These are phyloP conservation scores for Tyto alba DNA, from an alignment of 2,113 vertebrate genomes.

Conservation along the genomic window DNA sequence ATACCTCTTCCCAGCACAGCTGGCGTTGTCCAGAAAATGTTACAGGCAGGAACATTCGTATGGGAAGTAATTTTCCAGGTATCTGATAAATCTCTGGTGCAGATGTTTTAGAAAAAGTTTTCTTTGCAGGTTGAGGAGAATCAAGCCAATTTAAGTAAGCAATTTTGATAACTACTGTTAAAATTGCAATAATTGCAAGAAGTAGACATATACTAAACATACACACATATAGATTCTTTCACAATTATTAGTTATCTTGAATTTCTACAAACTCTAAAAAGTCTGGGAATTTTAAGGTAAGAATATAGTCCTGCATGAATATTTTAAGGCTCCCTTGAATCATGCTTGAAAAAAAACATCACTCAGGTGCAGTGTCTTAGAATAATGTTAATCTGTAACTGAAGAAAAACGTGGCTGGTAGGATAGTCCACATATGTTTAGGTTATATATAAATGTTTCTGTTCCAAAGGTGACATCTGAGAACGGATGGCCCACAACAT, in stretches of 20 bases:
- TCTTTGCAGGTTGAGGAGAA: neutral
- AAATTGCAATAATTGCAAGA: neutral
- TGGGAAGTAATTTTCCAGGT: neutral
- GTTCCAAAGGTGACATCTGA: neutral
- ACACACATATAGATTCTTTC: neutral
- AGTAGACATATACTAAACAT: neutral
- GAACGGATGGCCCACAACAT: neutral
- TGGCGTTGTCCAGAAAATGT: neutral
- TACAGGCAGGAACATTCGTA: neutral
- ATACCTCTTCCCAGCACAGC: neutral
- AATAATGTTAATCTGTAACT: neutral
- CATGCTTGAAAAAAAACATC: neutral
- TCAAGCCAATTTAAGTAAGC: neutral
- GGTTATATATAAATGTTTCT: neutral
- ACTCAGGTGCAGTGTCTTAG: neutral
- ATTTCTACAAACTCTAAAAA: neutral
- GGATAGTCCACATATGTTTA: neutral
- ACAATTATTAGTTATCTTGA: neutral
- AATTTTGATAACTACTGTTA: neutral
- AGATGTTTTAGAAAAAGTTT: neutral
- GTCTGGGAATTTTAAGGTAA: neutral
- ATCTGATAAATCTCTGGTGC: neutral
- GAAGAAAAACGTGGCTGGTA: rapidly evolving
- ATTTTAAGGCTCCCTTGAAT: neutral
- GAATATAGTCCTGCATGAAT: neutral